These are phyloP conservation scores for Rutpela maculata DNA, from an alignment of 2,888 invertebrate genomes.

Conservation along the genomic window DNA sequence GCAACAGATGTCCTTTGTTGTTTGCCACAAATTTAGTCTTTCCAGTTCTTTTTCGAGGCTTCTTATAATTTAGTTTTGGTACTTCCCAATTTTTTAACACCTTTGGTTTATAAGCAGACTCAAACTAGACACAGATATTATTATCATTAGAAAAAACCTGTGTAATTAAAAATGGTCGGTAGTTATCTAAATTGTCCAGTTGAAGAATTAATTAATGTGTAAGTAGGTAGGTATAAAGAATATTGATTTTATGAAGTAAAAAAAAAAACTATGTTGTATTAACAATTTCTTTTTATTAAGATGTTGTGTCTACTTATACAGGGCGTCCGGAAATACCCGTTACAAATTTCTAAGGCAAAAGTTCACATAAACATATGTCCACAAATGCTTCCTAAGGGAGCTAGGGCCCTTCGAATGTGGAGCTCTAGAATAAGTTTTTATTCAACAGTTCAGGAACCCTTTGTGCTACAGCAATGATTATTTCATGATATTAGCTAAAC, in stretches of 20 bases:
- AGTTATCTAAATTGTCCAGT: constrained; percentile 47
- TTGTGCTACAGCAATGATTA: too few species aligned
- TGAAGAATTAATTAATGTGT: constrained; percentile 19
- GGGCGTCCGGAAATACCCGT: too few species aligned
- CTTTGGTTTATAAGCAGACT: constrained; percentile 78
- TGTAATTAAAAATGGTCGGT: not conserved
- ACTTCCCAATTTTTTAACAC: constrained; percentile 82
- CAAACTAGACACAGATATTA: constrained; percentile 72
- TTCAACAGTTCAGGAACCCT: too few species aligned
- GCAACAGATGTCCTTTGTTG: constrained; percentile 80
- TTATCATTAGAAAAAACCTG: constrained; percentile 1
- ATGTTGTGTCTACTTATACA: not conserved
- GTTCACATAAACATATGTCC: too few species aligned
- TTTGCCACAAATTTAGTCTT: constrained; percentile 78
- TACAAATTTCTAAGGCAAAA: too few species aligned
- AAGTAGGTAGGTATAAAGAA: constrained; percentile 13
- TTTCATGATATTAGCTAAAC: too few species aligned
- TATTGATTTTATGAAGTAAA: not conserved
- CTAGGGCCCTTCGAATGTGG: too few species aligned
- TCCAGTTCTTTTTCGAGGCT: constrained; percentile 73
- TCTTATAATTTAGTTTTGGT: constrained; percentile 79
- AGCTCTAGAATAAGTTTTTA: too few species aligned
- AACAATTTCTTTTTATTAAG: constrained; percentile 5
- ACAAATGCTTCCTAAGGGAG: too few species aligned
- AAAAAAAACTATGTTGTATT: not conserved